These are phyloP conservation scores for Tadarida brasiliensis DNA, from an alignment of 2,797 vertebrate species.

Conservation along the genomic window DNA sequence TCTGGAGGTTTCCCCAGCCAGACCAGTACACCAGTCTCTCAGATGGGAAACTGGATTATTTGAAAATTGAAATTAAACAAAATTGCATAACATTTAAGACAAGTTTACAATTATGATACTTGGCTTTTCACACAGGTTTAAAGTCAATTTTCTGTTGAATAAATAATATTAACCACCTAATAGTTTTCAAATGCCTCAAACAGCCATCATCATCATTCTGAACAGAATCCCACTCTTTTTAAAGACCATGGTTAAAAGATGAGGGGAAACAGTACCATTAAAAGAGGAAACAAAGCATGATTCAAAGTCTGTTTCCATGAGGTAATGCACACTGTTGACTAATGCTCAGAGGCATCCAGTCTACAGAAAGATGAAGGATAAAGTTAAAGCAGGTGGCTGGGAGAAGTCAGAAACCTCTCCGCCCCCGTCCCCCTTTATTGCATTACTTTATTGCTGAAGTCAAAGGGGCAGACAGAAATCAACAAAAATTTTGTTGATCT, in stretches of 20 bases:
- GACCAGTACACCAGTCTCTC: neutral
- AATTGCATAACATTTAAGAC: conserved; percentile 54
- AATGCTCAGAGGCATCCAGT: conserved; percentile 55
- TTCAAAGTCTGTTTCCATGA: conserved; percentile 66
- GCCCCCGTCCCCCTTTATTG: neutral
- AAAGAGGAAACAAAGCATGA: conserved; percentile 66
- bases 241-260: conserved; percentile 70
- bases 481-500: conserved; percentile 32
- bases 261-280: conserved; percentile 71
- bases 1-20: conserved; percentile 76
- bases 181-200: conserved; percentile 71
- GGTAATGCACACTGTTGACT: conserved; percentile 67
- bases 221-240: conserved; percentile 71
- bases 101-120: conserved; percentile 51
- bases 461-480: conserved; percentile 30
- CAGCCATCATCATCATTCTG: conserved; percentile 55
- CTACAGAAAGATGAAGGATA: neutral
- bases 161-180: conserved; percentile 71
- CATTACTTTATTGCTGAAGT: conserved; percentile 3
- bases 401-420: neutral
- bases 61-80: conserved; percentile 52
- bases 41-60: conserved; percentile 59
- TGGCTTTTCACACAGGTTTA: conserved; percentile 24
- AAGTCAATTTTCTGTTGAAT: conserved; percentile 74
- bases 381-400: neutral